phyloP scores from a whole-genome alignment of 2,113 vertebrate species.

The Parus major region DNA sequence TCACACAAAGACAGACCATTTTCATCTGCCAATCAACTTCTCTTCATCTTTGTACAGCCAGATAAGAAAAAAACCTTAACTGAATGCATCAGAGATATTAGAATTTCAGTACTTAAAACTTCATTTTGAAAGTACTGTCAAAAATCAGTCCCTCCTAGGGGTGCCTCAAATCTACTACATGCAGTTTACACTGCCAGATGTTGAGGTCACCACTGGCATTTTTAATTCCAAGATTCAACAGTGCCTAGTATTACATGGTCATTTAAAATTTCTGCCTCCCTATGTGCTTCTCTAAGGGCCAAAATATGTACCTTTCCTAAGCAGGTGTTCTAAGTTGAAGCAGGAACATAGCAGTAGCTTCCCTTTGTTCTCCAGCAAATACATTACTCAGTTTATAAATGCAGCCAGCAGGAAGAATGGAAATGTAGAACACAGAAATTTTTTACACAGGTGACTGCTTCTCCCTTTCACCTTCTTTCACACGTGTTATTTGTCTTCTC shows the following conservation, averaged over 20 bases:
- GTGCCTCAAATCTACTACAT: not conserved
- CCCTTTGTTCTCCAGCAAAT: not conserved
- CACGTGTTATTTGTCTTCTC: not conserved
- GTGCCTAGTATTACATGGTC: not conserved
- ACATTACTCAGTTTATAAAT: not conserved
- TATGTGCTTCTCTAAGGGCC: not conserved
- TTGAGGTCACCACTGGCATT: not conserved
- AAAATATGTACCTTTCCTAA: not conserved
- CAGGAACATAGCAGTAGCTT: not conserved
- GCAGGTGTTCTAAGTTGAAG: not conserved
- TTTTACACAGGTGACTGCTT: not conserved
- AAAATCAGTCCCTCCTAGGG: not conserved
- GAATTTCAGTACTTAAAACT: not conserved
- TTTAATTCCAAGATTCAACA: not conserved
- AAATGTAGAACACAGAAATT: not conserved
- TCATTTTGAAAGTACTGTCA: not conserved
- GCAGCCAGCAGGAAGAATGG: not conserved
- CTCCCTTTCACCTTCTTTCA: conserved; percentile 28
- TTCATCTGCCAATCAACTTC: not conserved
- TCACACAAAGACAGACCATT: not conserved
- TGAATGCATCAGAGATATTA: not conserved
- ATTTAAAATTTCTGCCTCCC: not conserved
- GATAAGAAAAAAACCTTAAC: not conserved
- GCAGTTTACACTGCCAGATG: not conserved
- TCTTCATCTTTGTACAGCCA: not conserved